Evolutionary conservation across 2,888 invertebrate species (phyloP), one percentile per base, ranked within the genome.

Genomic region (Ornithoptera alexandrae): DNA sequence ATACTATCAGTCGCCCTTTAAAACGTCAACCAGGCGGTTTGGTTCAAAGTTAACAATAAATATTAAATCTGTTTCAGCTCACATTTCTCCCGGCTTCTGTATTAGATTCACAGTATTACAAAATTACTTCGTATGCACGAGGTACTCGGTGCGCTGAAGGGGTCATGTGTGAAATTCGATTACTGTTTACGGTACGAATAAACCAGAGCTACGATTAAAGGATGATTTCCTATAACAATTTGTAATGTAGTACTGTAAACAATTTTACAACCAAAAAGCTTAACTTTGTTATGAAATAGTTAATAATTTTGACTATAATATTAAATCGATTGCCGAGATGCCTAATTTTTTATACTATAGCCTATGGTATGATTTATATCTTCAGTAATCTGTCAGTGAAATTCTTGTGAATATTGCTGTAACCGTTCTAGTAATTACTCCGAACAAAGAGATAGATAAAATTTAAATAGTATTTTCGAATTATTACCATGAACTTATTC

Each of bases 131-230:
- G 20, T 57, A 57, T 57, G 57, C 57, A 20, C 57, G 20, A 20
- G 3, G 57, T 50, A 57, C 20, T 20, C 18, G 56, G 57, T 20
- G 57, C 20, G 57, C 20, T 57, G 57, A 22, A 57, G 20, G 18
- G 57, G 57, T 57, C 57, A 57, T 57, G 57, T 20, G 20, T 12
- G 57, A 61, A 61, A 61, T 61, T 39, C 61, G 42, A 42, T 61
- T 61, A 57, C n/a, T 5, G 18, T 61, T 61, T 15, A 61, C 61
- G 61, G 61, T 61, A 61, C 61, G 6, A 61, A 36, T 42, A 60
- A 61, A 8, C 20, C 42, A 20, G 8, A 42, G 18, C 57, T 57
- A 6, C n/a, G n/a, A 57, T 57, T 57, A 57, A 57, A 57, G n/a
- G 2, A 57, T 57, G 7, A 22, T 53, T 15, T 53, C 53, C 15